These are phyloP conservation scores for Peromyscus leucopus DNA, from an alignment of 2,113 vertebrate genomes.

Conservation along the genomic window DNA sequence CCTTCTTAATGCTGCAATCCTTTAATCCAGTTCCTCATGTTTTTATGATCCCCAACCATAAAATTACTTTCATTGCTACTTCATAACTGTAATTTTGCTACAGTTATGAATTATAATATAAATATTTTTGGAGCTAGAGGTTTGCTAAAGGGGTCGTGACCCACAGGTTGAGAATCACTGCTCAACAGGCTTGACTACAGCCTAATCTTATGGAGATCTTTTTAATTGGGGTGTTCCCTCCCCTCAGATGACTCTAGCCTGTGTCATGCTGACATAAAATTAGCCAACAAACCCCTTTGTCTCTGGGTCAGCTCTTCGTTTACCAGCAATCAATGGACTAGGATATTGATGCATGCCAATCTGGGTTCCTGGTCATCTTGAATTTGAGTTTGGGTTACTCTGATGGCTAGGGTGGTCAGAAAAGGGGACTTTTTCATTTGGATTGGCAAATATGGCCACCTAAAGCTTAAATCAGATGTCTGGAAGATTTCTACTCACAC, in stretches of 20 bases:
- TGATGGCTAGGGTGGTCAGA: background rate
- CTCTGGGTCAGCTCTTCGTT: background rate
- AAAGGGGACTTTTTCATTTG: background rate
- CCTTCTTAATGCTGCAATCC: background rate
- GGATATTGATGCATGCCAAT: background rate
- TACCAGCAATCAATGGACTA: background rate
- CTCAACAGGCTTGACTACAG: background rate
- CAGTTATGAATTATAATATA: background rate
- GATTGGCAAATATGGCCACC: background rate
- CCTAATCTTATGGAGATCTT: background rate
- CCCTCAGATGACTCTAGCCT: background rate
- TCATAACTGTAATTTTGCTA: background rate
- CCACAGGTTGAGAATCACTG: background rate
- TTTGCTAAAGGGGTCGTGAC: background rate
- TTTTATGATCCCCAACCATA: background rate
- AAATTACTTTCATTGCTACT: background rate
- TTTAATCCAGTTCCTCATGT: background rate
- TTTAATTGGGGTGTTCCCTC: background rate
- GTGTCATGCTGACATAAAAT: background rate
- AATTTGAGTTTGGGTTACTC: background rate
- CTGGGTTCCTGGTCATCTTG: background rate
- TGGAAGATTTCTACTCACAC: background rate
- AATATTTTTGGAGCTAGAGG: background rate
- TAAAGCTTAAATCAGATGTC: slow-evolving; percentile 7
- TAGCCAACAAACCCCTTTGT: background rate